These are phyloP conservation scores for Horisme vitalbata DNA, from an alignment of 2,888 invertebrate genomes.

Conservation along the genomic window DNA sequence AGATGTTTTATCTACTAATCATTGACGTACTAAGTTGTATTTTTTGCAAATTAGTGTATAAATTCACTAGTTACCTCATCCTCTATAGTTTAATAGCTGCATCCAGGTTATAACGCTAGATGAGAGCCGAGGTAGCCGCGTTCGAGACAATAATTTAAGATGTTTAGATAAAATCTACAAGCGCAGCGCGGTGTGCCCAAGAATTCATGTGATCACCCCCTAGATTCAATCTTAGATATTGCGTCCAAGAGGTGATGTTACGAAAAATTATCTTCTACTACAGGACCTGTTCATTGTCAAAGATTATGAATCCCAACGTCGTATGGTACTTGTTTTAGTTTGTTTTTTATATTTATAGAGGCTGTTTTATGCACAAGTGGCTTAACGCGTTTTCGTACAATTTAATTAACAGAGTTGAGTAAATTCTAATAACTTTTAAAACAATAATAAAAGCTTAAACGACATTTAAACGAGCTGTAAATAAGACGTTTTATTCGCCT, in stretches of 20 bases:
- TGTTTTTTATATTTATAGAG: constrained; percentile 44
- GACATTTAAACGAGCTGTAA: too few relatives aligned
- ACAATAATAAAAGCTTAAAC: too few relatives aligned
- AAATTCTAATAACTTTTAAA: too few relatives aligned
- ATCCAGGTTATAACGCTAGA: constrained; percentile 62
- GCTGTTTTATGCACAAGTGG: constrained; percentile 27
- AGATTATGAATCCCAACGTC: constrained; percentile 58
- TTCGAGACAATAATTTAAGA: constrained; percentile 79
- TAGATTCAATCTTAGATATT: constrained; percentile 78
- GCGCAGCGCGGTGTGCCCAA: constrained; percentile 69
- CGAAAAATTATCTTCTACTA: constrained; percentile 70
- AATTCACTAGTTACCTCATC: constrained; percentile 50
- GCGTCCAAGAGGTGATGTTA: constrained; percentile 67
- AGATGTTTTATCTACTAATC: background rate
- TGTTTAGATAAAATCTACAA: constrained; percentile 80
- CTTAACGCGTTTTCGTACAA: constrained; percentile 28
- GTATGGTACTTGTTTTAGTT: constrained; percentile 39
- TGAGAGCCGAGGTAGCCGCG: constrained; percentile 65
- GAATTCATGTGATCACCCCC: constrained; percentile 78
- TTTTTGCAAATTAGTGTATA: constrained; percentile 18
- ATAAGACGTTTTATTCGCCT: background rate
- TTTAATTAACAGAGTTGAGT: constrained; percentile 23
- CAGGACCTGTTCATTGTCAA: constrained; percentile 63
- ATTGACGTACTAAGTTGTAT: background rate
- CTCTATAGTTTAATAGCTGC: constrained; percentile 48